Evolutionary conservation across 2,797 vertebrate species (phyloP).

Genomic region (Arrhamphus sclerolepis): DNA sequence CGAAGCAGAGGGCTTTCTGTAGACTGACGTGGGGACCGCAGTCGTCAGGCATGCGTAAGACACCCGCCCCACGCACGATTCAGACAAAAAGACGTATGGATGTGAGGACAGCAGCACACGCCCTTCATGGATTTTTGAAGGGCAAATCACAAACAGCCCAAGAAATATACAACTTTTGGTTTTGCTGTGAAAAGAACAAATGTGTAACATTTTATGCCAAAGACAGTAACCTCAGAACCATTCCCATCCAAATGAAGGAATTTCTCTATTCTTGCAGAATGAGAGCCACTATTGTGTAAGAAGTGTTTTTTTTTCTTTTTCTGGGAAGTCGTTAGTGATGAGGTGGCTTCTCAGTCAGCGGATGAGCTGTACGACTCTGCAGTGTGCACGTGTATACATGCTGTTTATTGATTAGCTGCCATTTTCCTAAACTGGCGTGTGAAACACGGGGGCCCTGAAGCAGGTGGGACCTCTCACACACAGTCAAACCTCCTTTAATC

Average conservation of each 20-base stretch:
- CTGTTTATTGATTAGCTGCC: conserved; percentile 64
- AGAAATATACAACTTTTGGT: too few relatives aligned
- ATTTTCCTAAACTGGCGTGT: conserved; percentile 45
- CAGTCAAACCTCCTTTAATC: conserved; percentile 18
- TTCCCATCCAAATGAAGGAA: too few relatives aligned
- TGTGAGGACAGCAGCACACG: neutral
- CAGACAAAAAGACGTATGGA: neutral
- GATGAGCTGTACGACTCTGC: neutral
- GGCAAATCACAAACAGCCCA: conserved; percentile 41
- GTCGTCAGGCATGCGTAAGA: conserved; percentile 56
- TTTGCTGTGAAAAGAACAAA: too few relatives aligned
- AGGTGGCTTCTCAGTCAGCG: conserved; percentile 1
- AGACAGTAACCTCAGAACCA: too few relatives aligned
- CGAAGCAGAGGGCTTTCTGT: conserved; percentile 17
- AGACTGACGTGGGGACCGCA: conserved; percentile 33
- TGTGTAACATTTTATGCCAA: too few relatives aligned
- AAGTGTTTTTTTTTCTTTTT: neutral
- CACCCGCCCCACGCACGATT: conserved; percentile 17
- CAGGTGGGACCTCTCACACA: neutral
- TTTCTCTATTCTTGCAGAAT: too few relatives aligned
- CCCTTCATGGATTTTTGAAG: conserved; percentile 25
- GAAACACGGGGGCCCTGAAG: conserved; percentile 21
- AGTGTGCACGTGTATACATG: conserved; percentile 36
- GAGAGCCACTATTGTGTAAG: too few relatives aligned
- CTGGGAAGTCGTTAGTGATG: neutral